Evolutionary conservation across 2,888 invertebrate genomes (phyloP).

Genomic region (Xestoiulus laeticollis): DNA sequence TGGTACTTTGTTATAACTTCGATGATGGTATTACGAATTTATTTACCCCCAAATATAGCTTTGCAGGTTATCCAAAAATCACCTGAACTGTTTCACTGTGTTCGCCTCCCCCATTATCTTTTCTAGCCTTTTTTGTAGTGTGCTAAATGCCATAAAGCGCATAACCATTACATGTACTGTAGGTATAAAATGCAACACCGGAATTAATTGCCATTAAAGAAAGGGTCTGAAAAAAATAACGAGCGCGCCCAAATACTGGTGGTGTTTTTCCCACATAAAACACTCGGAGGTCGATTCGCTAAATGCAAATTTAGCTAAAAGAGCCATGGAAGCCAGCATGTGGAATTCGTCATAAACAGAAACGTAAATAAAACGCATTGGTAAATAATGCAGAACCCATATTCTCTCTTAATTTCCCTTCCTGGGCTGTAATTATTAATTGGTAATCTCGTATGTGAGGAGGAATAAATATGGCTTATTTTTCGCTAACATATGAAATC

Average conservation of each 20-base stretch:
- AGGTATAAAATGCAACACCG: slow-evolving; percentile 21
- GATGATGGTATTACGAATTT: background rate
- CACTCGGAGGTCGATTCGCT: slow-evolving; percentile 3
- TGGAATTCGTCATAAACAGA: slow-evolving; percentile 1
- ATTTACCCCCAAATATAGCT: no score
- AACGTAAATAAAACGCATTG: slow-evolving; percentile 31
- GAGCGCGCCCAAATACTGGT: slow-evolving; percentile 32
- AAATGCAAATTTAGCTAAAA: slow-evolving; percentile 32
- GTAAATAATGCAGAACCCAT: background rate
- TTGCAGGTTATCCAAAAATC: background rate
- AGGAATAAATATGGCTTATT: background rate
- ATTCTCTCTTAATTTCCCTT: slow-evolving; percentile 5
- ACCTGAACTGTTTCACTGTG: background rate
- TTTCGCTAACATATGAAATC: slow-evolving; percentile 17
- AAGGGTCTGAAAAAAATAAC: slow-evolving; percentile 30
- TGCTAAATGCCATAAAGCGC: background rate
- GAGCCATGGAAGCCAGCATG: slow-evolving; percentile 24
- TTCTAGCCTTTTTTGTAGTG: background rate
- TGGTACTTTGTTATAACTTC: background rate
- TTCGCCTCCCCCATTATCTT: background rate
- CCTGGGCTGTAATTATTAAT: background rate
- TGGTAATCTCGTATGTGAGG: background rate
- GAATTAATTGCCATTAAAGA: slow-evolving; percentile 38
- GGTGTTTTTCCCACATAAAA: slow-evolving; percentile 32
- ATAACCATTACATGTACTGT: no score